Percentiles rank a stretch among this genome's conserved stretches.
These are phyloP conservation scores for Nannospalax galili DNA, from an alignment of 2,113 vertebrate species.

Conservation along the genomic window DNA sequence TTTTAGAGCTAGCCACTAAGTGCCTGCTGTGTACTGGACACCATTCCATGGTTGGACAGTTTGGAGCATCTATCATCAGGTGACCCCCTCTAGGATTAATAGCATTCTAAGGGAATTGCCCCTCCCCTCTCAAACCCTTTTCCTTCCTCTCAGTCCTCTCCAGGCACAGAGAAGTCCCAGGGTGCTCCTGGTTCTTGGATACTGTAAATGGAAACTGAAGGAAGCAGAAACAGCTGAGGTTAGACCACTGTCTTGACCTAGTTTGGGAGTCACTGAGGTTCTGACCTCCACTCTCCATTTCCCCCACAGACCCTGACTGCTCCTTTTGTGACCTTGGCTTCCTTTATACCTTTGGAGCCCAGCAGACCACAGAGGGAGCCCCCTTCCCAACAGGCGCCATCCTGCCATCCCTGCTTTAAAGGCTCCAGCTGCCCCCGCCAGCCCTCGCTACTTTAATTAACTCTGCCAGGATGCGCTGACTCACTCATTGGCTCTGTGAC, in stretches of 20 bases:
- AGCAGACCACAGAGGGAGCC: neutral
- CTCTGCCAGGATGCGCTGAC: conserved; percentile 71
- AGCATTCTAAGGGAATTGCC: neutral
- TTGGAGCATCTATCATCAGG: neutral
- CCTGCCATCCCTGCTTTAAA: neutral
- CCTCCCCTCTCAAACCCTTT: neutral
- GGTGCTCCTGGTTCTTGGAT: neutral
- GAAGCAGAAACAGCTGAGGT: neutral
- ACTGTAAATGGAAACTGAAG: neutral
- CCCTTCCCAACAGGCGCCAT: neutral
- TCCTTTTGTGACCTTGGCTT: accelerated
- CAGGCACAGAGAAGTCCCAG: neutral
- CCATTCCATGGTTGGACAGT: neutral
- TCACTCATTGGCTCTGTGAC: conserved; percentile 75
- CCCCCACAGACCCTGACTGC: neutral
- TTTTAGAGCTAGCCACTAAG: neutral
- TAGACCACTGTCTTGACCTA: neutral
- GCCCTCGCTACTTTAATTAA: conserved; percentile 70
- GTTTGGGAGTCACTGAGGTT: neutral
- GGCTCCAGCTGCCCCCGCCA: neutral
- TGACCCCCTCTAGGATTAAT: neutral
- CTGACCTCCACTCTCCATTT: neutral
- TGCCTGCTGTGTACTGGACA: accelerated
- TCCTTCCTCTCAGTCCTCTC: neutral
- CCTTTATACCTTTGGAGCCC: neutral